Conservation (phyloP, 2,797 vertebrate genomes). For the Urophycis tenuis region DNA sequence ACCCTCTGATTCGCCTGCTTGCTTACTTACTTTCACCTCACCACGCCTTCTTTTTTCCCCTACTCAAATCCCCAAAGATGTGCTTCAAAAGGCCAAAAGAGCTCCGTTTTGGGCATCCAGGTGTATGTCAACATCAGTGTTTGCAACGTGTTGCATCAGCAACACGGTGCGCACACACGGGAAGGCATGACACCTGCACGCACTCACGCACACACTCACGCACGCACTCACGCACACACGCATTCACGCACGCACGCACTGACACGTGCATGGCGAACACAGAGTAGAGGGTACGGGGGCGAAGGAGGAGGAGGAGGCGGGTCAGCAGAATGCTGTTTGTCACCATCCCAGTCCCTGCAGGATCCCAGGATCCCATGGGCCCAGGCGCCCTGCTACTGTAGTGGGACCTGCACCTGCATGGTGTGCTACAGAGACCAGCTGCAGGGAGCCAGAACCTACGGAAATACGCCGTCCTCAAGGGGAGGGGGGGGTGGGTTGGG, state of each 20-base stretch:
- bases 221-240: not conserved
- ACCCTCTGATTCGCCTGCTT: slow-evolving; percentile 11
- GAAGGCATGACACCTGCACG: not conserved
- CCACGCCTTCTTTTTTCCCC: not conserved
- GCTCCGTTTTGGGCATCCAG: slow-evolving; percentile 27
- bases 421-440: not conserved
- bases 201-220: no score
- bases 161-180: not conserved
- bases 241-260: no score
- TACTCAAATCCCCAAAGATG: slow-evolving; percentile 43
- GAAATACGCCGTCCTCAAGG: no score
- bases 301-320: not conserved
- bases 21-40: slow-evolving; percentile 10
- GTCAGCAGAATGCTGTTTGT: slow-evolving; percentile 22
- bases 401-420: not conserved
- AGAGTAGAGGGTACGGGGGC: not conserved
- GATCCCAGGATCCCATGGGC: slow-evolving; percentile 29
- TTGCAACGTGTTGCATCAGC: slow-evolving; percentile 73
- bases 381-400: slow-evolving; percentile 32
- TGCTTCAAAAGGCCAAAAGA: slow-evolving; percentile 37
- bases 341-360: slow-evolving; percentile 33
- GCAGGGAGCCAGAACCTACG: no score
- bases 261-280: slow-evolving; percentile 34
- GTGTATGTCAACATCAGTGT: slow-evolving; percentile 48
- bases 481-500: no score